Conservation (phyloP, 1,140 invertebrate genomes). For the Dinoponera quadriceps region DNA sequence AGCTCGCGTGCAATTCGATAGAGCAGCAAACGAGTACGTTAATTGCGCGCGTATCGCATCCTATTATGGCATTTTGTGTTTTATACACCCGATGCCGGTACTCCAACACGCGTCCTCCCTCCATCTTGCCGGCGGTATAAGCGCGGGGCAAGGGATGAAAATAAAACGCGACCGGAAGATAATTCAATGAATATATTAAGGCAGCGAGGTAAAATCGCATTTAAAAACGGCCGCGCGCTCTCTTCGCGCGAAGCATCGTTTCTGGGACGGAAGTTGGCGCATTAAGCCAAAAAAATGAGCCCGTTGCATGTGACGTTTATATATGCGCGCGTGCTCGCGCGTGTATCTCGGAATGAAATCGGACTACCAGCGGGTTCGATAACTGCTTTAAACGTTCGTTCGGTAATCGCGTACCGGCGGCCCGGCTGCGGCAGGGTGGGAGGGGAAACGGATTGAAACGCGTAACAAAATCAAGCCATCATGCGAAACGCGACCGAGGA, state of each 20-base stretch:
- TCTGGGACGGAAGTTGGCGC: constrained; percentile 39
- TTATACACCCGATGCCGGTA: constrained; percentile 44
- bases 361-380: constrained; percentile 29
- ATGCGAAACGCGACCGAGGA: constrained; percentile 18
- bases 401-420: no score
- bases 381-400: constrained; percentile 32
- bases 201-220: constrained; percentile 39
- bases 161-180: constrained; percentile 43
- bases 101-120: neutral
- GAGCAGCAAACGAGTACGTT: constrained; percentile 43
- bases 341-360: constrained; percentile 49
- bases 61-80: constrained; percentile 40
- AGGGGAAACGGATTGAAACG: no score
- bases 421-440: no score
- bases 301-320: constrained; percentile 53
- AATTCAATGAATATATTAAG: constrained; percentile 60
- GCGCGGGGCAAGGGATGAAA: constrained; percentile 23
- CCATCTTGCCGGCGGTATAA: constrained; percentile 22
- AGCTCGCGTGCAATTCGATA: neutral
- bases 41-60: constrained; percentile 22
- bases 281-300: constrained; percentile 37
- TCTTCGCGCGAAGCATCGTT: constrained; percentile 21
- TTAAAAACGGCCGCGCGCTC: constrained; percentile 51
- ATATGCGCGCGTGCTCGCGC: constrained; percentile 18
- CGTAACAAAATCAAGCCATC: constrained; percentile 51